Percentiles rank a stretch among this genome's conserved stretches.
phyloP scores from a whole-genome alignment of 1,140 invertebrate species.

The Formica exsecta region DNA sequence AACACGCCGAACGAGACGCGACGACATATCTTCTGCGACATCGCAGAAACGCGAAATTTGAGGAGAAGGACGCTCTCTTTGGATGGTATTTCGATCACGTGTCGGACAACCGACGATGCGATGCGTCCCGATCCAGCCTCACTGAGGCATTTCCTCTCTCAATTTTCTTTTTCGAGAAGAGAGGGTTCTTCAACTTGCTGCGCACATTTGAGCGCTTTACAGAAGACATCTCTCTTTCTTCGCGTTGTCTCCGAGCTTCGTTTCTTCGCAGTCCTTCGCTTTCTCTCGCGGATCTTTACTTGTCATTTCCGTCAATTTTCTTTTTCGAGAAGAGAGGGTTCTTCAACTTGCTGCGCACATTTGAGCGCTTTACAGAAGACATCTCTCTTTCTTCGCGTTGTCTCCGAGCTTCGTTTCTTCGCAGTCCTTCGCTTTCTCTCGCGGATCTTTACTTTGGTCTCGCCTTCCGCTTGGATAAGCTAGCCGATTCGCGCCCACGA shows the following conservation, averaged over 20 bases:
- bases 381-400: neutral
- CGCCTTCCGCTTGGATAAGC: slow-evolving; percentile 9
- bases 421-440: neutral
- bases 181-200: neutral
- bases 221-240: slow-evolving; percentile 11
- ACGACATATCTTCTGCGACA: slow-evolving; percentile 13
- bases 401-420: slow-evolving; percentile 40
- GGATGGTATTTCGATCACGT: slow-evolving; percentile 72
- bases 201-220: neutral
- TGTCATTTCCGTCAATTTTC: too few species aligned
- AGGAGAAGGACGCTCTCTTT: neutral
- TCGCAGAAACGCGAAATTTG: slow-evolving; percentile 48
- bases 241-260: slow-evolving; percentile 31
- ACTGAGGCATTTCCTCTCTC: slow-evolving; percentile 46
- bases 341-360: neutral
- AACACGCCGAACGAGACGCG: neutral
- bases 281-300: neutral
- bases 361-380: neutral
- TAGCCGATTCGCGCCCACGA: slow-evolving; percentile 38
- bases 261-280: neutral
- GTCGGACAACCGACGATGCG: slow-evolving; percentile 57
- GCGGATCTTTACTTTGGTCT: too few species aligned
- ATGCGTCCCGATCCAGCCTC: slow-evolving; percentile 53
- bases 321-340: slow-evolving; percentile 1
- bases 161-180: slow-evolving; percentile 49